These are phyloP conservation scores for Caracal caracal DNA, from an alignment of 2,113 vertebrate species.

Conservation along the genomic window DNA sequence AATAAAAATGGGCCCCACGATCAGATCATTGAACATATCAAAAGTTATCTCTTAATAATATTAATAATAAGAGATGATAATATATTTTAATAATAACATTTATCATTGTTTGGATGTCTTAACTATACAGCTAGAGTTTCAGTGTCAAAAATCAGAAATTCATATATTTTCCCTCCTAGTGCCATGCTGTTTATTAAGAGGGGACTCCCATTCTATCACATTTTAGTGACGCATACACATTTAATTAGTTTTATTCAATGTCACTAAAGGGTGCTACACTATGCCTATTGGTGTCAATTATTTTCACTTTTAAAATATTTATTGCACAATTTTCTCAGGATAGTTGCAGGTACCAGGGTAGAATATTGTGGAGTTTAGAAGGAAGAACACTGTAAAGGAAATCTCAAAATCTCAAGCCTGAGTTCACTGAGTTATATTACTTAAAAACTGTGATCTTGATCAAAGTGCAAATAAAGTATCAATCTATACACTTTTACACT, in stretches of 20 bases:
- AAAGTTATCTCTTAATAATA: not conserved
- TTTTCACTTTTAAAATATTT: not conserved
- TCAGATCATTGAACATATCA: not conserved
- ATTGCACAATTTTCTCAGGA: not conserved
- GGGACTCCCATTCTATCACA: not conserved
- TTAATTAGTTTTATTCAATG: conserved; percentile 15
- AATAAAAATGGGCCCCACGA: not conserved
- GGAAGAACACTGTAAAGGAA: not conserved
- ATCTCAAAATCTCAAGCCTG: not conserved
- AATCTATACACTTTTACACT: not conserved
- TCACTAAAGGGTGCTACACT: not conserved
- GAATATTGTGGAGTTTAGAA: not conserved
- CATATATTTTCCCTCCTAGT: not conserved
- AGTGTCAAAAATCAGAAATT: conserved; percentile 11
- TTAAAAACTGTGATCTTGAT: not conserved
- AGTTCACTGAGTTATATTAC: not conserved
- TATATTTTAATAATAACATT: not conserved
- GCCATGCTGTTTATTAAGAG: not conserved
- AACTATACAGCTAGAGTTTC: not conserved
- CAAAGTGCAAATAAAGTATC: not conserved
- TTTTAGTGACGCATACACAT: not conserved
- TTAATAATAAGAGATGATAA: too few species aligned
- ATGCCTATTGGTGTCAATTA: not conserved
- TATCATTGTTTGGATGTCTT: not conserved
- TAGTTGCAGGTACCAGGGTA: not conserved